phyloP scores from a whole-genome alignment of 2,888 invertebrate genomes.

The Sinotaia quadrata region DNA sequence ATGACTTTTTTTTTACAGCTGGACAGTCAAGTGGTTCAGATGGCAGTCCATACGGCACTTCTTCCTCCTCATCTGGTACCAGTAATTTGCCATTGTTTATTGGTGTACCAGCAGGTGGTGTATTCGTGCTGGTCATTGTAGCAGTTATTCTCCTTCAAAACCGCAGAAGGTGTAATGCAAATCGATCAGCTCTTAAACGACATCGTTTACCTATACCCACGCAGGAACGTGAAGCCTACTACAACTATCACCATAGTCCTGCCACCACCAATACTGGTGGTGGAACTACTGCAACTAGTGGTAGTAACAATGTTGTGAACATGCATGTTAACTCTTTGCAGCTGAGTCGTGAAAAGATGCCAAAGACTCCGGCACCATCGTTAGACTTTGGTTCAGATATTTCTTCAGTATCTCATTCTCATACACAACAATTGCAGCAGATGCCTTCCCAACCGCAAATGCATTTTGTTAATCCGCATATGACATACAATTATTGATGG shows the following conservation, averaged over 20 bases:
- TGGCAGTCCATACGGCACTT: slow-evolving; percentile 3
- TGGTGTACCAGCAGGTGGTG: slow-evolving; percentile 60
- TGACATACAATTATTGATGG: slow-evolving; percentile 16
- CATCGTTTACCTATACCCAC: slow-evolving; percentile 46
- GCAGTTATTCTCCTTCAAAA: slow-evolving; percentile 53
- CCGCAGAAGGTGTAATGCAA: slow-evolving; percentile 37
- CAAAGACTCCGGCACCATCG: slow-evolving; percentile 54
- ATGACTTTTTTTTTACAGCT: not conserved
- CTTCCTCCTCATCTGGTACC: slow-evolving; percentile 28
- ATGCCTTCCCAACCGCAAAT: slow-evolving; percentile 15
- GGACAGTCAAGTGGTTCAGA: not conserved
- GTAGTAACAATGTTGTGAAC: slow-evolving; percentile 36
- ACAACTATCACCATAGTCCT: slow-evolving; percentile 30
- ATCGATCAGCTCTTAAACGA: slow-evolving; percentile 30
- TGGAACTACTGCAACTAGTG: slow-evolving; percentile 30
- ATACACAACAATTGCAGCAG: slow-evolving; percentile 47
- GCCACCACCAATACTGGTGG: slow-evolving; percentile 19
- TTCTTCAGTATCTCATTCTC: slow-evolving; percentile 62
- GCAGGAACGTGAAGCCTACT: slow-evolving; percentile 42
- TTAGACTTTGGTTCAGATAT: slow-evolving; percentile 64
- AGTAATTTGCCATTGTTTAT: slow-evolving; percentile 63
- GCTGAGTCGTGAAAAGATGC: slow-evolving; percentile 49
- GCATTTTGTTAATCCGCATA: slow-evolving; percentile 16
- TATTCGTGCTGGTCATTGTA: slow-evolving; percentile 54
- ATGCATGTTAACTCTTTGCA: slow-evolving; percentile 39